Conservation (phyloP, 2,888 invertebrate genomes). For the Melanostoma scalare region DNA sequence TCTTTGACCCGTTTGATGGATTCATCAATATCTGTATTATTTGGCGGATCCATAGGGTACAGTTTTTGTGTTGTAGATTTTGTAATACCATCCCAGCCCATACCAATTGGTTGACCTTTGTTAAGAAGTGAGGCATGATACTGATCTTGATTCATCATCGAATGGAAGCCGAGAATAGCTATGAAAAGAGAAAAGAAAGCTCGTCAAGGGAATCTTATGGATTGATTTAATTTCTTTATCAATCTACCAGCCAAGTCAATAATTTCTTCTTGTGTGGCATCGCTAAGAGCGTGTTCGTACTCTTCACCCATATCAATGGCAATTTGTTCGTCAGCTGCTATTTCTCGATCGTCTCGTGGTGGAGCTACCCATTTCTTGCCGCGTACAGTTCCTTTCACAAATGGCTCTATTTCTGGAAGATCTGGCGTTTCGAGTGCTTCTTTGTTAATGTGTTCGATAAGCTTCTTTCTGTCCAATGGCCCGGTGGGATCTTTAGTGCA, state of each 20-base stretch:
- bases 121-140: conserved; percentile 97
- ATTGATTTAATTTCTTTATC: conserved; percentile 65
- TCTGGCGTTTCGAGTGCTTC: conserved; percentile 99
- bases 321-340: conserved; percentile 95
- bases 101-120: conserved; percentile 94
- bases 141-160: conserved; percentile 99
- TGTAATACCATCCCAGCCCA: conserved; percentile 97
- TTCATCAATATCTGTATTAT: conserved; percentile 96
- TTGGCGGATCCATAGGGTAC: conserved; percentile 97
- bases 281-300: conserved; percentile 93
- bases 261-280: conserved; percentile 96
- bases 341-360: conserved; percentile 87
- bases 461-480: conserved; percentile 95
- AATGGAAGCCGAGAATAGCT: conserved; percentile 99
- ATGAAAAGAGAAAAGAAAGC: conserved; percentile 63
- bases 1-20: conserved; percentile 94
- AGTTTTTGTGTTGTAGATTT: conserved; percentile 95
- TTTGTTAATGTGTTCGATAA: conserved; percentile 98
- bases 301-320: conserved; percentile 96
- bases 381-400: conserved; percentile 93
- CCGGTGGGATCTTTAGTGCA: conserved; percentile 98
- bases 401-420: conserved; percentile 97
- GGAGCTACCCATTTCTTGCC: conserved; percentile 96
- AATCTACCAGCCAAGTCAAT: conserved; percentile 95
- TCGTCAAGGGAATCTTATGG: conserved; percentile 2